Conservation (phyloP, 2,113 vertebrate species). For the Grammomys surdaster region DNA sequence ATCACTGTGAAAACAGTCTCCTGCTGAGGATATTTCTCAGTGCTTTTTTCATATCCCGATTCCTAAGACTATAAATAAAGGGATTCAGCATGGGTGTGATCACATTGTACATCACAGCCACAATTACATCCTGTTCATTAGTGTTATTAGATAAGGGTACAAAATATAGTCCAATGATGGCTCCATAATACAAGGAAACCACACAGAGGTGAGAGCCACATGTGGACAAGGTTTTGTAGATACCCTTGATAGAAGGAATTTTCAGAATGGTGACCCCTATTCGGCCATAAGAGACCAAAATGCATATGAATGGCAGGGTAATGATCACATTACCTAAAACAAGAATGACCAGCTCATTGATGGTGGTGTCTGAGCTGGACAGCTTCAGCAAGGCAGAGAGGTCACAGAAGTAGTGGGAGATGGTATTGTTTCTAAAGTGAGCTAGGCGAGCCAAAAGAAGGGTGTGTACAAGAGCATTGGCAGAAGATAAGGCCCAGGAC, state of each 20-base stretch:
- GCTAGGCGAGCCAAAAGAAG: slow-evolving; percentile 60
- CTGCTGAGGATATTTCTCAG: slow-evolving; percentile 52
- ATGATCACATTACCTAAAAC: too few relatives aligned
- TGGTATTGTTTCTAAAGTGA: slow-evolving; percentile 49
- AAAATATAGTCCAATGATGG: slow-evolving; percentile 56
- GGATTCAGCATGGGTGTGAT: slow-evolving; percentile 75
- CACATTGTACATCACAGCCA: slow-evolving; percentile 67
- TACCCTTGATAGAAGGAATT: background rate
- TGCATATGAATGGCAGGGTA: background rate
- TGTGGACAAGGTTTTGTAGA: slow-evolving; percentile 66
- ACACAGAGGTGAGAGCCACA: slow-evolving; percentile 71
- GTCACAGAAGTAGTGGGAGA: slow-evolving; percentile 79
- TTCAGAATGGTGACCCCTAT: slow-evolving; percentile 62
- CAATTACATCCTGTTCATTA: slow-evolving; percentile 63
- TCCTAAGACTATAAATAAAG: slow-evolving; percentile 78
- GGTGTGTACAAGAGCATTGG: slow-evolving; percentile 68
- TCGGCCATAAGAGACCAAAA: slow-evolving; percentile 52
- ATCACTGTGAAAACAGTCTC: background rate
- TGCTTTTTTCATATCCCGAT: slow-evolving; percentile 62
- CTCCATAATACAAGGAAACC: slow-evolving; percentile 68
- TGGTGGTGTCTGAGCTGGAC: too few relatives aligned
- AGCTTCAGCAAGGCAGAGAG: too few relatives aligned
- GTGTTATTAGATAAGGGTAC: slow-evolving; percentile 26
- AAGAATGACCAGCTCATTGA: too few relatives aligned
- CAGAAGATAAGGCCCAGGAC: slow-evolving; percentile 63